These are phyloP conservation scores for Bos indicus DNA, from an alignment of 2,113 vertebrate species.

Conservation along the genomic window DNA sequence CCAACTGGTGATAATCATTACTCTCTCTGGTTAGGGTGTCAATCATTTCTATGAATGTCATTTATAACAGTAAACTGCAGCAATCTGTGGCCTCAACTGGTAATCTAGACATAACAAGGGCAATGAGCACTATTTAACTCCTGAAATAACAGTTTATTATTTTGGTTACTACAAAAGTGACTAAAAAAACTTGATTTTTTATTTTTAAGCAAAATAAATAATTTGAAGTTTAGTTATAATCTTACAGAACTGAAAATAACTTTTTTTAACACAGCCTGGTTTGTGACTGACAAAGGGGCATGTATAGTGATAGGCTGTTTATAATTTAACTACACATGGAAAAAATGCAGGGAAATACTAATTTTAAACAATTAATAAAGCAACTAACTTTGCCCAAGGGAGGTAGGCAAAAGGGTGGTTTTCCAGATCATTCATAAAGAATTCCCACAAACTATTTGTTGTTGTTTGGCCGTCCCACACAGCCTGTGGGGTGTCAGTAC, in stretches of 20 bases:
- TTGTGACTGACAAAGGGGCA: background rate
- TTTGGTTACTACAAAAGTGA: background rate
- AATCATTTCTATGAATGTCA: background rate
- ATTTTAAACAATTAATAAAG: constrained; percentile 22
- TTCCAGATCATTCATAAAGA: background rate
- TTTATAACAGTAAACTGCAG: background rate
- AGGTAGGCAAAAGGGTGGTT: background rate
- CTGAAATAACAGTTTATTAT: constrained; percentile 32
- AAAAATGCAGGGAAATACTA: constrained; percentile 5
- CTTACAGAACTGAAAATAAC: constrained; percentile 30
- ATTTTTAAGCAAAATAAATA: constrained; percentile 14
- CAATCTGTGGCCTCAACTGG: background rate
- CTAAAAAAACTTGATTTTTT: background rate
- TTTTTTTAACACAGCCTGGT: background rate
- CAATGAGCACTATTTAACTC: background rate
- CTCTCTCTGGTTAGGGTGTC: background rate
- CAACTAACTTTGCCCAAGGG: background rate
- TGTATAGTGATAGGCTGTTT: background rate
- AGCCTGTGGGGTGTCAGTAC: background rate
- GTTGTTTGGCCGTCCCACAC: background rate
- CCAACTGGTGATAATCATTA: background rate
- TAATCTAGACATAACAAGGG: background rate
- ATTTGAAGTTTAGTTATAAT: constrained; percentile 20
- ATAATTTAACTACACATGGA: background rate
- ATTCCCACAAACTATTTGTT: background rate